These are phyloP conservation scores for Hemibates koningsi DNA, from an alignment of 2,113 vertebrate species.

Conservation along the genomic window DNA sequence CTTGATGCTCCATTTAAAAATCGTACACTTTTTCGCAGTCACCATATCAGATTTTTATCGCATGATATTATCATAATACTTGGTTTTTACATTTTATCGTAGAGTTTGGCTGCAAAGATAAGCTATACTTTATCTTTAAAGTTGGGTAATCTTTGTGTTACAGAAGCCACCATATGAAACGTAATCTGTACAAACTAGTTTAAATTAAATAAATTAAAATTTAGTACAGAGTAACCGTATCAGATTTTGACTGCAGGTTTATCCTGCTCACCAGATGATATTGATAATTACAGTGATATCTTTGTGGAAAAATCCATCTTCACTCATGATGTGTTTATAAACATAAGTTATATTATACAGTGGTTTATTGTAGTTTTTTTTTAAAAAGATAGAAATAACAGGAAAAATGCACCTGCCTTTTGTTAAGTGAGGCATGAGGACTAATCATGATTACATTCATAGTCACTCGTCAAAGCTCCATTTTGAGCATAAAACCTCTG, in stretches of 20 bases:
- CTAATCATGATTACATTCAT: neutral
- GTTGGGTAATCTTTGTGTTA: neutral
- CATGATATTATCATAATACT: neutral
- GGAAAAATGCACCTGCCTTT: neutral
- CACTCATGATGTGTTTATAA: neutral
- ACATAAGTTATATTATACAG: neutral
- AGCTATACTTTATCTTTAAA: neutral
- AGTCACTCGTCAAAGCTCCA: neutral
- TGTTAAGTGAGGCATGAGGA: neutral
- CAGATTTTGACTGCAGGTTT: neutral
- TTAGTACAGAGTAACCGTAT: neutral
- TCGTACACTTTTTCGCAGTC: neutral
- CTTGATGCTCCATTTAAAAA: neutral
- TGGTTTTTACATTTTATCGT: neutral
- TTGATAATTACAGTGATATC: neutral
- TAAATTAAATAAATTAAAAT: neutral
- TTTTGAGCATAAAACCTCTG: neutral
- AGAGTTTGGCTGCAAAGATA: neutral
- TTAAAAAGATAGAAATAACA: neutral
- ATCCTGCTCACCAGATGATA: neutral
- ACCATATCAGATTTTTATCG: neutral
- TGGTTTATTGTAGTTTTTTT: neutral
- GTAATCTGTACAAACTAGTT: neutral
- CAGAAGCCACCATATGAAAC: neutral
- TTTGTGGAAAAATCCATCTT: neutral